A percentile compares a stretch with the other conserved stretches of the same genome.
Conservation (phyloP, 2,888 invertebrate genomes). For the Ochropleura leucogaster region DNA sequence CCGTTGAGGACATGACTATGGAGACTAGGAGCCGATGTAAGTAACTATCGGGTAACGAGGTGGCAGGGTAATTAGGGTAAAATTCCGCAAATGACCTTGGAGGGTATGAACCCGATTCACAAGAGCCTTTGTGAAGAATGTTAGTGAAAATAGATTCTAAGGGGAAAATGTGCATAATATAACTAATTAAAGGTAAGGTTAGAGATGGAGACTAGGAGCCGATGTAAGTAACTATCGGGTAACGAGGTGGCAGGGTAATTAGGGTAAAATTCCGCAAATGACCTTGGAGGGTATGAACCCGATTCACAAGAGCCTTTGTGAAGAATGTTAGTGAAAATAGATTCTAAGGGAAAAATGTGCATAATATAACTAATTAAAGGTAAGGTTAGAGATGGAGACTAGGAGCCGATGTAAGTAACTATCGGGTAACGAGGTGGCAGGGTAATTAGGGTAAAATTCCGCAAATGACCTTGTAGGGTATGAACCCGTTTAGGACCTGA, state of each 20-base stretch:
- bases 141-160: too few relatives aligned
- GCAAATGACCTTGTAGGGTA: background rate
- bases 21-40: conserved; percentile 92
- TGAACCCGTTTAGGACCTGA: too few relatives aligned
- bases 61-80: background rate
- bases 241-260: background rate
- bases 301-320: too few relatives aligned
- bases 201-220: conserved; percentile 92
- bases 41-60: conserved; percentile 67
- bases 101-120: too few relatives aligned
- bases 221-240: conserved; percentile 88
- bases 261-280: background rate
- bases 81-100: background rate
- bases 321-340: too few relatives aligned
- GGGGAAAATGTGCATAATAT: too few relatives aligned
- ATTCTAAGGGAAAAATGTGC: too few relatives aligned
- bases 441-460: background rate
- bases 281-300: too few relatives aligned
- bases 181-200: conserved; percentile 18
- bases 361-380: too few relatives aligned
- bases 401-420: background rate
- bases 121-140: too few relatives aligned
- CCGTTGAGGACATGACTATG: conserved; percentile 92
- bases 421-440: fast-evolving
- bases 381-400: conserved; percentile 28